A percentile compares a stretch with the other conserved stretches of the same genome.
Conservation (phyloP, 1,140 invertebrate genomes). For the Pinna nobilis region DNA sequence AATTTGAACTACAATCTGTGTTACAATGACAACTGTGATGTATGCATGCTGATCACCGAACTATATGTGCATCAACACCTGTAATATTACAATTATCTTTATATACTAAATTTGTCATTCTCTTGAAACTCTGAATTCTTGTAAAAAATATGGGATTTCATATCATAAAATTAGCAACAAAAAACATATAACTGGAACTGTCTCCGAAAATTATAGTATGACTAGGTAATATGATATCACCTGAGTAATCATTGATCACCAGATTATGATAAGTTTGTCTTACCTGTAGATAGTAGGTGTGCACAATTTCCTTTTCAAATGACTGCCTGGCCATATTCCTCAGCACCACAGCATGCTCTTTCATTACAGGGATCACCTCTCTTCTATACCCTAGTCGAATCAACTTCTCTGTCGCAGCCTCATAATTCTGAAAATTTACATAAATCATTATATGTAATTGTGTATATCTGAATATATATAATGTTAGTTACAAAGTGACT, state of each 20-base stretch:
- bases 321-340: constrained; percentile 54
- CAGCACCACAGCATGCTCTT: constrained; percentile 59
- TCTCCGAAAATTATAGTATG: background rate
- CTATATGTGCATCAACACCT: no score
- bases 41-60: no score
- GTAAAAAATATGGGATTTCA: no score
- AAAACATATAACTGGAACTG: background rate
- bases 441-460: background rate
- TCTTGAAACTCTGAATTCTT: no score
- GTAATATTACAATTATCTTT: no score
- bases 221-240: background rate
- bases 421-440: constrained; percentile 53
- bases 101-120: no score
- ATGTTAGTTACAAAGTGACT: background rate
- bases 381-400: constrained; percentile 55
- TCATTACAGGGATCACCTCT: constrained; percentile 60
- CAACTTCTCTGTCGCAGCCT: constrained; percentile 53
- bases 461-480: background rate
- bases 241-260: no score
- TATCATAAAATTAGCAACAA: no score
- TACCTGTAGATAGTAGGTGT: constrained; percentile 64
- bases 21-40: no score
- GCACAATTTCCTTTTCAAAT: constrained; percentile 54
- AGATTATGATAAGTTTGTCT: no score
- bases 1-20: no score